Base-by-base conservation (phyloP, 2,888 invertebrate species). In the Calliscelio sp. region DNA sequence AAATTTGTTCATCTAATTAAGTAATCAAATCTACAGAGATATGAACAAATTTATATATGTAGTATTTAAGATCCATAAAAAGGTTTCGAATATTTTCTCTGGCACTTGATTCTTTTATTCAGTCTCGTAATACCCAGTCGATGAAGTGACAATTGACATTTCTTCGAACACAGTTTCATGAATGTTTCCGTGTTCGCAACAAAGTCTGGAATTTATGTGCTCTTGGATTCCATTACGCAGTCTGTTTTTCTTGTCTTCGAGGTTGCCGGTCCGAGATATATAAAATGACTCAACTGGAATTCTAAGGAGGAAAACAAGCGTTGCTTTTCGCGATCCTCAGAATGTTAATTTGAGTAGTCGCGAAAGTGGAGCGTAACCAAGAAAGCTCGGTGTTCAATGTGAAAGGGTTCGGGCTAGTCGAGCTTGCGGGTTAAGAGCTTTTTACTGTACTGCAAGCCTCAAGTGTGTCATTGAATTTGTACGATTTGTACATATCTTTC, bases 371-470 rank as follows among this genome's bases (percentile, higher is more conserved):
- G 22, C 53, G 73, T 51, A 63, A 70, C 70, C 59, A 46, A 61
- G 75, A 44, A 59, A 59, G 61, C 46, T 68, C 46, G 51, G n/a
- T 16, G 57, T 78, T 65, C 68, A 61, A 71, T 51, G 77, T 32
- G 59, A 59, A 70, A 70, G 78, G 78, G 53, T 63, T 61, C 59
- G 41, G 44, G n/a, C 59, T 7, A 74, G 55, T 59, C 55, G 53
- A 71, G 59, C 61, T 79, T 46, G 55, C 70, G 65, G 57, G 71
- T 79, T 81, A 74, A 81, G 80, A 74, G 80, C 80, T 66, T 81
- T 81, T 81, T 73, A 81, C 61, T 66, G 73, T 81, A 74, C 61
- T 53, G 53, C 53, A 18, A 61, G 61, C 61, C 51, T 74, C 63
- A 46, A 70, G 81, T 55, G 75, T 63, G 63, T 71, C 74, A 70